phyloP scores from a whole-genome alignment of 1,140 invertebrate genomes.

The Galleria mellonella region DNA sequence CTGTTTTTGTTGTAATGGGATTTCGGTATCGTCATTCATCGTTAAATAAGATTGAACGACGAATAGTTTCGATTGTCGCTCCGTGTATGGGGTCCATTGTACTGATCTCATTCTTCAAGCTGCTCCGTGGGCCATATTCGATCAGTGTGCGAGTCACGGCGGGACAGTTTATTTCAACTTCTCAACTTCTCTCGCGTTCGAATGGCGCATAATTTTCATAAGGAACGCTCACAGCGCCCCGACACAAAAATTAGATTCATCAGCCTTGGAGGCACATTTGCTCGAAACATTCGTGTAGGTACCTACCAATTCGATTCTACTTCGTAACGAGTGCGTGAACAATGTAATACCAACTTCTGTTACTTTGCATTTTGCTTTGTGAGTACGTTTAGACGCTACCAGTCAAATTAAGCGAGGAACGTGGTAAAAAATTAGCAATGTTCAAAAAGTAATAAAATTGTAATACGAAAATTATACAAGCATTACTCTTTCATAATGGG shows the following conservation, averaged over 20 bases:
- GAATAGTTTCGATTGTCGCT: too few species aligned
- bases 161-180: constrained; percentile 65
- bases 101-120: not conserved
- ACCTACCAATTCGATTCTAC: constrained; percentile 47
- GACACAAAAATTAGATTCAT: constrained; percentile 67
- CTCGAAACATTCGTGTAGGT: constrained; percentile 42
- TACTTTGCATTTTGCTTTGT: constrained; percentile 39
- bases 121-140: constrained; percentile 2
- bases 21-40: too few species aligned
- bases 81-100: too few species aligned
- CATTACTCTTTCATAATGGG: constrained; percentile 11
- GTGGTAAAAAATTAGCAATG: constrained; percentile 3
- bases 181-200: constrained; percentile 53
- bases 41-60: too few species aligned
- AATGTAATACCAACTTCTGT: constrained; percentile 43
- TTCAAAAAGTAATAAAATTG: constrained; percentile 4
- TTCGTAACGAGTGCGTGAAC: constrained; percentile 49
- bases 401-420: constrained; percentile 5
- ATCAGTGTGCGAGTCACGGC: constrained; percentile 59
- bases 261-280: constrained; percentile 41
- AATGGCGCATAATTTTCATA: constrained; percentile 68
- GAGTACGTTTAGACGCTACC: constrained; percentile 14
- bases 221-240: constrained; percentile 40
- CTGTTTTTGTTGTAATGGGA: too few species aligned
- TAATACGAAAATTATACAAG: constrained; percentile 32